A percentile compares a stretch with the other conserved stretches of the same genome.
Evolutionary conservation across 35 echinoderm and acorn worm genomes (phyloP).

Genomic region (Apostichopus japonicus): DNA sequence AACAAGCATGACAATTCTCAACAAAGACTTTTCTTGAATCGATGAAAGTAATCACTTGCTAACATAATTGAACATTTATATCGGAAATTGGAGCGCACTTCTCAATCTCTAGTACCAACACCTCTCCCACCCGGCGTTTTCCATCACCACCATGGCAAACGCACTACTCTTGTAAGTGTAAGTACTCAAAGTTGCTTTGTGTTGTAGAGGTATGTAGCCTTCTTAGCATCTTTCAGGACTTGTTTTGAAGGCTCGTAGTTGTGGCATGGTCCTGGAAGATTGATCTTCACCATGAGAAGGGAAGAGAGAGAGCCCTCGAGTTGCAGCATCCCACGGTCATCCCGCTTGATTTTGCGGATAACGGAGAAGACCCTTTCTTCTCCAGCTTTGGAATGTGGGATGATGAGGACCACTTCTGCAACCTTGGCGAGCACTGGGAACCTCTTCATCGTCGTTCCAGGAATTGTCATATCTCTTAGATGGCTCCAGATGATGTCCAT

Average conservation of each 20-base stretch:
- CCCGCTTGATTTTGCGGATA: conserved; percentile 13
- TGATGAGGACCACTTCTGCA: too few relatives aligned
- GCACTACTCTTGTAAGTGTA: too few relatives aligned
- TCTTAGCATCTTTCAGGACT: neutral
- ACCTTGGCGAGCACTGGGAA: neutral
- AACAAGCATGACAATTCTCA: too few relatives aligned
- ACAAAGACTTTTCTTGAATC: too few relatives aligned
- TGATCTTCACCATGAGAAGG: conserved; percentile 9
- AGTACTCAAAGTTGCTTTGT: neutral
- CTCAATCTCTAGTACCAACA: too few relatives aligned
- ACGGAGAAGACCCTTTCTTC: neutral
- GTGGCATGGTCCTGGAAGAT: conserved; percentile 14
- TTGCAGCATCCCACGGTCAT: neutral
- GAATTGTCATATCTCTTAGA: too few relatives aligned
- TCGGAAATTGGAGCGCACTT: too few relatives aligned
- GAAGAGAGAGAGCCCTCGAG: neutral
- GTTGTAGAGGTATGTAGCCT: neutral
- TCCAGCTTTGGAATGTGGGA: too few relatives aligned
- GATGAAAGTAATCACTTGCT: too few relatives aligned
- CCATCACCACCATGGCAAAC: neutral
- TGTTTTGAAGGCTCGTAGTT: conserved; percentile 20
- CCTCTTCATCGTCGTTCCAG: neutral
- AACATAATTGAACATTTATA: too few relatives aligned
- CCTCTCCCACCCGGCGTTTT: neutral
- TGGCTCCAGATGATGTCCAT: too few relatives aligned